Evolutionary conservation across 1,140 invertebrate genomes (phyloP).

Genomic region (Drosophila sucinea): DNA sequence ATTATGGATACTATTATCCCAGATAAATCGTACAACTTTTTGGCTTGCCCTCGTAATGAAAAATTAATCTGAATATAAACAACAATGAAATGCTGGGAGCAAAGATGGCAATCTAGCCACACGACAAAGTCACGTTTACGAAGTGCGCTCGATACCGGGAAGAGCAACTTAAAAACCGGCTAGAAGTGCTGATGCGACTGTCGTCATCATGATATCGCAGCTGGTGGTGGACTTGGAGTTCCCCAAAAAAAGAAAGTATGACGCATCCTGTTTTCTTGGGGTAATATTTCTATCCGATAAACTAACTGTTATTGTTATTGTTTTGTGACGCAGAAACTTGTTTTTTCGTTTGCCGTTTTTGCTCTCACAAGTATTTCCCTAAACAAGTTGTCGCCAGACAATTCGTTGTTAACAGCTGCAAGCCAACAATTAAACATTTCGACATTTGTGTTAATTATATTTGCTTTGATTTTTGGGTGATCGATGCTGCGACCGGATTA

Average conservation of each 20-base stretch:
- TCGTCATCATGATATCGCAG: background rate
- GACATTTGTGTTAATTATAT: conserved; percentile 47
- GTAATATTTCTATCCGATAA: conserved; percentile 24
- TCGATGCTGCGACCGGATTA: conserved; percentile 35
- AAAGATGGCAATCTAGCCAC: conserved; percentile 38
- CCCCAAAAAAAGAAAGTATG: conserved; percentile 74
- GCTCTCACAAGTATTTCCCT: conserved; percentile 50
- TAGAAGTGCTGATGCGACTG: conserved; percentile 17
- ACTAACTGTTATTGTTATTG: conserved; percentile 4
- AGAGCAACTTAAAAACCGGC: conserved; percentile 44
- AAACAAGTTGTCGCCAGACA: conserved; percentile 40
- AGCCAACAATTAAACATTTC: conserved; percentile 52
- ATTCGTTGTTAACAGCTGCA: conserved; percentile 56
- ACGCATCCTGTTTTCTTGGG: conserved; percentile 38
- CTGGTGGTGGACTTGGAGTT: conserved; percentile 34
- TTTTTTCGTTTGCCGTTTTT: conserved; percentile 17
- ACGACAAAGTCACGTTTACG: conserved; percentile 63
- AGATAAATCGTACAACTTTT: background rate
- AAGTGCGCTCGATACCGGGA: conserved; percentile 34
- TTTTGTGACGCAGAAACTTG: conserved; percentile 36
- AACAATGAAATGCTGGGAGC: conserved; percentile 15
- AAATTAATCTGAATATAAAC: background rate
- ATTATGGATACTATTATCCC: no score
- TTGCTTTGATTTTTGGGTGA: conserved; percentile 35
- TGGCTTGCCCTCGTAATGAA: background rate